phyloP scores from a whole-genome alignment of 1,140 invertebrate genomes.

The Saccostrea glomerata region DNA sequence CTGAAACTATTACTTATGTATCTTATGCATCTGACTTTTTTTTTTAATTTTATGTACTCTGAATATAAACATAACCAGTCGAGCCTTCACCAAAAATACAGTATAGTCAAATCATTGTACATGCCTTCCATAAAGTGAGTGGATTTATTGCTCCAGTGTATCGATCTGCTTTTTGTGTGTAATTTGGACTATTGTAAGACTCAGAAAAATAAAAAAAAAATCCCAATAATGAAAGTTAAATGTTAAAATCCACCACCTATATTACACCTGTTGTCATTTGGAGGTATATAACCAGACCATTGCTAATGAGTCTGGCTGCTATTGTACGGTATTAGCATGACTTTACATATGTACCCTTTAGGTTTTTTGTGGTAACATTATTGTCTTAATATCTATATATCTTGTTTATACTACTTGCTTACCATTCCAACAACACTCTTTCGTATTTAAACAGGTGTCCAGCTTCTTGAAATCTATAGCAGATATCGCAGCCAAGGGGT shows the following conservation, averaged over 20 bases:
- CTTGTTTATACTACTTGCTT: neutral
- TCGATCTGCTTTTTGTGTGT: neutral
- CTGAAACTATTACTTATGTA: too few relatives aligned
- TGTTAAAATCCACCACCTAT: neutral
- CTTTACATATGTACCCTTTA: neutral
- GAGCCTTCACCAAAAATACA: neutral
- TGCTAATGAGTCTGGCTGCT: neutral
- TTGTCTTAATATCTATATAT: neutral
- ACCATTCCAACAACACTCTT: neutral
- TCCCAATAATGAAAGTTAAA: neutral
- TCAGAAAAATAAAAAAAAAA: neutral
- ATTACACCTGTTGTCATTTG: neutral
- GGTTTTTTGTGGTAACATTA: neutral
- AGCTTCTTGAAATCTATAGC: neutral
- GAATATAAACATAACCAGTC: too few relatives aligned
- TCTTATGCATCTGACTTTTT: too few relatives aligned
- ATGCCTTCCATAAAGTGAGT: neutral
- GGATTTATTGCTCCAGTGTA: neutral
- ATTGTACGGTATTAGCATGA: neutral
- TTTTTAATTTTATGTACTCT: too few relatives aligned
- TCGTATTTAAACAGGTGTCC: conserved; percentile 30
- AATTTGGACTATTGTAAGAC: neutral
- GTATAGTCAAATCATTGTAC: neutral
- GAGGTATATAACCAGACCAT: neutral
- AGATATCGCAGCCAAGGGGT: neutral